Percentiles rank a stretch among this genome's conserved stretches.
Evolutionary conservation across 2,113 vertebrate genomes (phyloP).

Genomic region (Antigone vipio): DNA sequence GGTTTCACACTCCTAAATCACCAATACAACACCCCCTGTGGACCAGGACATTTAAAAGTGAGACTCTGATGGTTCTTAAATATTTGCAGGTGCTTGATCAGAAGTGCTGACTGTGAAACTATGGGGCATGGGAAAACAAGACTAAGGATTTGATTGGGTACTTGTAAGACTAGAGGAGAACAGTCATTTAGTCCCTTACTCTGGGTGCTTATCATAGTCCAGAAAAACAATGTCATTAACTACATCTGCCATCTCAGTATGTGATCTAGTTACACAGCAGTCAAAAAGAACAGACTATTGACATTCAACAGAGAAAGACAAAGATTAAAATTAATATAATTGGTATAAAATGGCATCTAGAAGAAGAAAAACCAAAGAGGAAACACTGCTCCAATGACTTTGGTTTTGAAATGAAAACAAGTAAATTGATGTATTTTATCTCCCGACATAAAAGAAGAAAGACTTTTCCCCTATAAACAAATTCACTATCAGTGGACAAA

Average conservation of each 20-base stretch:
- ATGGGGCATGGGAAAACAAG: neutral
- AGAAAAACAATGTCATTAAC: neutral
- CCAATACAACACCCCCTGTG: neutral
- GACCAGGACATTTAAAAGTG: neutral
- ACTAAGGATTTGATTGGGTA: neutral
- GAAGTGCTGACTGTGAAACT: neutral
- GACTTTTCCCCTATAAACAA: accelerated
- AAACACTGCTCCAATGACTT: neutral
- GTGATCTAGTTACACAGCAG: neutral
- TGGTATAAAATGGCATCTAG: neutral
- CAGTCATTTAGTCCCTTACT: accelerated
- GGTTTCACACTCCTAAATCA: neutral
- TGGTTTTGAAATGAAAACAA: neutral
- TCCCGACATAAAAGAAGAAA: neutral
- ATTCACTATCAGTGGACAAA: neutral
- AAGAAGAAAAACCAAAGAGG: neutral
- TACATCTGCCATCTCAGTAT: neutral
- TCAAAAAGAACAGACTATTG: neutral
- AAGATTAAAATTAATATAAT: neutral
- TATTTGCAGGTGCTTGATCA: neutral
- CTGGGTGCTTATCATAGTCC: neutral
- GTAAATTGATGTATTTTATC: neutral
- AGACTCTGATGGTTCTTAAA: neutral
- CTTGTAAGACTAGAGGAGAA: neutral
- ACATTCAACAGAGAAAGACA: neutral